A percentile compares a stretch with the other conserved stretches of the same genome.
These are phyloP conservation scores for Chrysolina americana DNA, from an alignment of 2,888 invertebrate genomes.

Conservation along the genomic window DNA sequence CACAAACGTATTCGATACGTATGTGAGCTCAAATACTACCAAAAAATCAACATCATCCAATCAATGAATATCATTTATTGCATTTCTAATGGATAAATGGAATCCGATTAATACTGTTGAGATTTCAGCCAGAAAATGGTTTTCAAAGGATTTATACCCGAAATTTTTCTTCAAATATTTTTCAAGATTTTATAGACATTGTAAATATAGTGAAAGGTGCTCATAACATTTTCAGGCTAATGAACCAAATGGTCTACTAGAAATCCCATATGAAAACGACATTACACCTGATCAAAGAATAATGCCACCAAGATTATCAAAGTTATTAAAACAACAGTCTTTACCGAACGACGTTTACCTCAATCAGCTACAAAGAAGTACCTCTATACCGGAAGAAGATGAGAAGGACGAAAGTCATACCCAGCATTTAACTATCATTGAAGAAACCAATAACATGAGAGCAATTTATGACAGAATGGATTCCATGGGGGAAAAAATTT, in stretches of 20 bases:
- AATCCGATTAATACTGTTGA: too few species aligned
- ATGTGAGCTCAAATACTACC: too few species aligned
- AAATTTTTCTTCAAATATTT: too few species aligned
- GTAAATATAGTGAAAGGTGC: too few species aligned
- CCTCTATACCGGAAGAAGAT: constrained; percentile 32
- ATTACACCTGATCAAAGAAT: not conserved
- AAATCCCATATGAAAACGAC: not conserved
- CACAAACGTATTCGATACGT: too few species aligned
- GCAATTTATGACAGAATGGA: not conserved
- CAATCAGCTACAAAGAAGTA: constrained; percentile 33
- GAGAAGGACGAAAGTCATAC: not conserved
- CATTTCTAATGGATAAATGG: too few species aligned
- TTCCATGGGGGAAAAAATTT: constrained; percentile 36
- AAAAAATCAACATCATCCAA: too few species aligned
- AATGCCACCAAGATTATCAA: constrained; percentile 40
- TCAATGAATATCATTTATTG: too few species aligned
- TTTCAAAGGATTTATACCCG: too few species aligned
- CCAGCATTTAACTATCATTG: constrained; percentile 4
- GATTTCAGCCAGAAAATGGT: too few species aligned
- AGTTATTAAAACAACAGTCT: constrained; percentile 49
- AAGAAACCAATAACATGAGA: constrained; percentile 18
- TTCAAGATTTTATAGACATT: too few species aligned
- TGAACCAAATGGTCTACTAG: not conserved
- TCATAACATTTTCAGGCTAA: too few species aligned
- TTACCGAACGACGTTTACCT: constrained; percentile 27